phyloP scores from a whole-genome alignment of 1,140 invertebrate genomes.

The Drosophila lacertosa region DNA sequence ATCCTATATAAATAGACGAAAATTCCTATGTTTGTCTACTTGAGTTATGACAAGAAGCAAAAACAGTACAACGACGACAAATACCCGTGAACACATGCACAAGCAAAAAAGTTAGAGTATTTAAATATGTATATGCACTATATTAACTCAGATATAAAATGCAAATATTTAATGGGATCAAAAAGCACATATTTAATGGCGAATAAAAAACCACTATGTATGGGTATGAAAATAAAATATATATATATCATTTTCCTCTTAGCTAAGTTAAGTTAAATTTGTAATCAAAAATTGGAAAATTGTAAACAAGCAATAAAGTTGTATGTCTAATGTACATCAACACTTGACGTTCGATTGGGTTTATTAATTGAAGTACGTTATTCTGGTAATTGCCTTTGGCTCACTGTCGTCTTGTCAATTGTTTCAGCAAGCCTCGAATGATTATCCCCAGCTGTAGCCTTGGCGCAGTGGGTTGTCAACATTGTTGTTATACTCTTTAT shows the following conservation, averaged over 20 bases:
- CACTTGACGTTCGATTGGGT: neutral
- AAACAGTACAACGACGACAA: neutral
- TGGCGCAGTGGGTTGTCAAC: slow-evolving; percentile 24
- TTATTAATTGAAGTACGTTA: neutral
- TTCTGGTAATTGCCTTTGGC: slow-evolving; percentile 3
- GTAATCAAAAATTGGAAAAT: neutral
- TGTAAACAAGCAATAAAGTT: no score
- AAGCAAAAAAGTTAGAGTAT: no score
- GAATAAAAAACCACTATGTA: no score
- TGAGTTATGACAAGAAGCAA: neutral
- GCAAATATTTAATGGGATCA: no score
- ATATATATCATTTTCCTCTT: no score
- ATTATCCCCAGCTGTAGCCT: slow-evolving; percentile 6
- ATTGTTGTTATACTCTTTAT: slow-evolving; percentile 18
- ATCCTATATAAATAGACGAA: slow-evolving; percentile 1
- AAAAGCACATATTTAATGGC: no score
- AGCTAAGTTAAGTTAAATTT: neutral
- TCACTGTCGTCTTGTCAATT: slow-evolving; percentile 11
- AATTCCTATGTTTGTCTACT: neutral
- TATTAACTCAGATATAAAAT: no score
- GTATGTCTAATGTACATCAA: no score
- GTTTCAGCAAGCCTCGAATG: slow-evolving; percentile 14
- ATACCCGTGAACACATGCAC: neutral
- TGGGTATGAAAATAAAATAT: no score
- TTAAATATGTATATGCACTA: no score